A percentile compares a stretch with the other conserved stretches of the same genome.
Evolutionary conservation across 1,140 invertebrate species (phyloP).

Genomic region (Eurosta solidaginis): DNA sequence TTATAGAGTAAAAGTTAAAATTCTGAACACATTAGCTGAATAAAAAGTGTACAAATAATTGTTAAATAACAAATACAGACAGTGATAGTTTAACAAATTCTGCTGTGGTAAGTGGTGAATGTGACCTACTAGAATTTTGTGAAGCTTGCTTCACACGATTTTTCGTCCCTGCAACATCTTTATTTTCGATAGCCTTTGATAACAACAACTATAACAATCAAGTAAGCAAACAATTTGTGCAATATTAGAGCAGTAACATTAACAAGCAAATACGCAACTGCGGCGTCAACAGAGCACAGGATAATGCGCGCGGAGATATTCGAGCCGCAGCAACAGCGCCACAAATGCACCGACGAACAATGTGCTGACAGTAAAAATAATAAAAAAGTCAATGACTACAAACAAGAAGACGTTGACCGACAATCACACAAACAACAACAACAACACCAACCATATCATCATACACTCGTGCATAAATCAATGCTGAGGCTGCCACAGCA

Average conservation of each 20-base stretch:
- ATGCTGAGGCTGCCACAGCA: background rate
- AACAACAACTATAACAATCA: background rate
- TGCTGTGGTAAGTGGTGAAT: too few relatives aligned
- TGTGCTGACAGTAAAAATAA: background rate
- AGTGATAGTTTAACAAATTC: too few relatives aligned
- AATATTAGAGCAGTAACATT: background rate
- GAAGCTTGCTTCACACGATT: too few relatives aligned
- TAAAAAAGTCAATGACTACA: background rate
- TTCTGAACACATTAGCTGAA: too few relatives aligned
- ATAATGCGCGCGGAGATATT: conserved; percentile 7
- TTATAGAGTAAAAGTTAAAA: too few relatives aligned
- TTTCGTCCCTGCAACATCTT: too few relatives aligned
- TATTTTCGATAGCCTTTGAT: too few relatives aligned
- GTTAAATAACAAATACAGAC: too few relatives aligned
- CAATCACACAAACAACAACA: background rate
- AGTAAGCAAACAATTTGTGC: background rate
- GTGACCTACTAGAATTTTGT: too few relatives aligned
- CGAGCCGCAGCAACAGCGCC: background rate
- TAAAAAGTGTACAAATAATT: too few relatives aligned
- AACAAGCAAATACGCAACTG: background rate
- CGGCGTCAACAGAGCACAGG: background rate
- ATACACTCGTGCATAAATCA: background rate
- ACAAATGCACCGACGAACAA: conserved; percentile 8
- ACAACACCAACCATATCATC: too few relatives aligned
- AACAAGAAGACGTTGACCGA: background rate